A percentile compares a stretch with the other conserved stretches of the same genome.
Conservation (phyloP, 2,888 invertebrate species). For the Auanema freiburgensis region DNA sequence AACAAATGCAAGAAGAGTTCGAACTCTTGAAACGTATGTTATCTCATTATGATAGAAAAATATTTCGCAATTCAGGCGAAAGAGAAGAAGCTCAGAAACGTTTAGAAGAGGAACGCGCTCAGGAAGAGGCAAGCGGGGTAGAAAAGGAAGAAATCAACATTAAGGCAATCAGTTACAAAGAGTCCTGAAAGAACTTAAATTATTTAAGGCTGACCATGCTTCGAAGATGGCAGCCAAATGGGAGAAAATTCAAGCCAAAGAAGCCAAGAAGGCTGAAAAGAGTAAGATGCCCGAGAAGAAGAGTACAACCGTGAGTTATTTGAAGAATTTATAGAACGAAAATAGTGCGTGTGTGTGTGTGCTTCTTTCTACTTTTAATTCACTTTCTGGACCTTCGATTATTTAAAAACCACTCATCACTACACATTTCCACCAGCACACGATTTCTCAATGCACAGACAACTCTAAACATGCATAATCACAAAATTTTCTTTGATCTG, state of each 20-base stretch:
- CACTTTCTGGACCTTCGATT: not conserved
- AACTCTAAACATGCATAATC: too few relatives aligned
- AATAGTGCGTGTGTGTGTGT: not conserved
- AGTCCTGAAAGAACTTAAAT: not conserved
- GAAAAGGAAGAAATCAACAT: slow-evolving; percentile 44
- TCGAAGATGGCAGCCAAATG: slow-evolving; percentile 64
- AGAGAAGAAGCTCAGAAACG: slow-evolving; percentile 55
- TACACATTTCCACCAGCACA: not conserved
- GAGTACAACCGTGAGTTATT: slow-evolving; percentile 24
- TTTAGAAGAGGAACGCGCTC: slow-evolving; percentile 52
- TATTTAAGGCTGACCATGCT: slow-evolving; percentile 64
- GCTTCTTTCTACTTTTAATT: not conserved
- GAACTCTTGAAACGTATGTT: slow-evolving; percentile 58
- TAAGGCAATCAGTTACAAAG: slow-evolving; percentile 19
- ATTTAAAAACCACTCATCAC: slow-evolving; percentile 6
- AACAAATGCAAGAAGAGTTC: slow-evolving; percentile 65
- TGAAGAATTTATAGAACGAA: not conserved
- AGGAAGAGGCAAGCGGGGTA: slow-evolving; percentile 36
- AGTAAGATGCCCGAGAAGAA: slow-evolving; percentile 58
- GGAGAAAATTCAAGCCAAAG: slow-evolving; percentile 64
- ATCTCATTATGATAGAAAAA: not conserved
- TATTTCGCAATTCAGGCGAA: slow-evolving; percentile 50
- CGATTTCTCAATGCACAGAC: not conserved
- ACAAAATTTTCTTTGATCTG: too few relatives aligned
- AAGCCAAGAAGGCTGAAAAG: slow-evolving; percentile 65